phyloP scores from a whole-genome alignment of 2,888 invertebrate species.

The Electrophaes corylata region DNA sequence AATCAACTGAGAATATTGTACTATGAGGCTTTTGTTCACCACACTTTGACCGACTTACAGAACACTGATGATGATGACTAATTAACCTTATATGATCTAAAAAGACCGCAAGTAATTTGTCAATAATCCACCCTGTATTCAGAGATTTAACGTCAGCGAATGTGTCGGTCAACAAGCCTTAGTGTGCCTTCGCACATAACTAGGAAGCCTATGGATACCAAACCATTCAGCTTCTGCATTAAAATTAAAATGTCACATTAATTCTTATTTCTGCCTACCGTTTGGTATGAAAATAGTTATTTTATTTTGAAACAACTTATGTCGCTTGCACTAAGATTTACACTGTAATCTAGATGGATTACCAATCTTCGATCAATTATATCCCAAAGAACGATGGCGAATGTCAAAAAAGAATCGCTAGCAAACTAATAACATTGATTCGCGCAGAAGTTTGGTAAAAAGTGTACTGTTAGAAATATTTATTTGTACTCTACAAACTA shows the following conservation, averaged over 20 bases:
- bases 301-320: neutral
- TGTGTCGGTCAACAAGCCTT: neutral
- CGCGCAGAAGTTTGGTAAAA: no score
- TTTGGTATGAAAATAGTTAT: constrained; percentile 19
- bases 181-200: constrained; percentile 10
- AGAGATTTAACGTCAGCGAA: neutral
- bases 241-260: constrained; percentile 26
- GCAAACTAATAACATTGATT: no score
- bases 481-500: no score
- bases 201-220: constrained; percentile 21
- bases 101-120: no score
- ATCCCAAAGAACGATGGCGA: no score
- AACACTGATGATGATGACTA: neutral
- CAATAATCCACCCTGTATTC: neutral
- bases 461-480: no score
- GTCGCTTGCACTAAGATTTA: no score
- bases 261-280: constrained; percentile 16
- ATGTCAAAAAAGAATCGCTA: no score
- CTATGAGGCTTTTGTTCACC: constrained; percentile 19
- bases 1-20: constrained; percentile 37
- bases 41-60: neutral
- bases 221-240: constrained; percentile 22
- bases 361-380: no score
- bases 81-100: no score
- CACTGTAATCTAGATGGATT: no score